Conservation (phyloP, 1,140 invertebrate species). For the Apis mellifera region Amel_HAv3.1 CM009932.2:12948501-12949000, state of each 20-base stretch:
- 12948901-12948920: too few species aligned
- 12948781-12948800: too few species aligned
- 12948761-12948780: too few species aligned
- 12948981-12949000: too few species aligned
- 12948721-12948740: constrained; percentile 7
- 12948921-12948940: too few species aligned
- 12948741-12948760: constrained; percentile 37
- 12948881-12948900: too few species aligned
- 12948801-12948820: too few species aligned
- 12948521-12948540: constrained; percentile 17
- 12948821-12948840: too few species aligned
- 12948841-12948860: too few species aligned
- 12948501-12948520: constrained; percentile 56
- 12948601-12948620: constrained; percentile 29
- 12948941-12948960: too few species aligned
- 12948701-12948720: constrained; percentile 45
- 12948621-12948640: not conserved
- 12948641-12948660: constrained; percentile 28
- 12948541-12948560: constrained; percentile 7
- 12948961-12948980: too few species aligned
- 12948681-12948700: not conserved
- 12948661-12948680: constrained; percentile 36
- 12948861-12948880: too few species aligned
- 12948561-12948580: constrained; percentile 34
- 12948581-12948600: constrained; percentile 50